Evolutionary conservation across 2,888 invertebrate species (phyloP).

Genomic region (Mermis nigrescens): DNA sequence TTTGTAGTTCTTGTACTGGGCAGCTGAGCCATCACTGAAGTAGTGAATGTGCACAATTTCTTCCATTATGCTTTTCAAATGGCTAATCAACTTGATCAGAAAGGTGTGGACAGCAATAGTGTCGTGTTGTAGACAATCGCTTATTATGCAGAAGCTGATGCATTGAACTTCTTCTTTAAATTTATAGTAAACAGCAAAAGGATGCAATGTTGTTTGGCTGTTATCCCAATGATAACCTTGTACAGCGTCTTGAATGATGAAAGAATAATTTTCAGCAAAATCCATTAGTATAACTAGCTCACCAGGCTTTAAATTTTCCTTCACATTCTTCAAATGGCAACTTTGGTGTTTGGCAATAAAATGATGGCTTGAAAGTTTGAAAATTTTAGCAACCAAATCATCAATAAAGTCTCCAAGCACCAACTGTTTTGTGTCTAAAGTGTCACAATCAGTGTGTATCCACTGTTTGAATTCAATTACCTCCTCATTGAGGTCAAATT

Average conservation of each 20-base stretch:
- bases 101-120: neutral
- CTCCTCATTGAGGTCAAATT: neutral
- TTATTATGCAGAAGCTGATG: neutral
- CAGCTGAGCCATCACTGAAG: conserved; percentile 3
- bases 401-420: neutral
- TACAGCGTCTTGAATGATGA: neutral
- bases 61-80: neutral
- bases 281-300: neutral
- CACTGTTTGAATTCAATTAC: neutral
- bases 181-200: neutral
- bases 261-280: neutral
- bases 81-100: neutral
- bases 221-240: neutral
- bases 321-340: neutral
- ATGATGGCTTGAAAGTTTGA: too few species aligned
- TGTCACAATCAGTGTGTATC: neutral
- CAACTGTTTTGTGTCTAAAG: neutral
- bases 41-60: neutral
- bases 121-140: neutral
- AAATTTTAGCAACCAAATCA: neutral
- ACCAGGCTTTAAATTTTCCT: neutral
- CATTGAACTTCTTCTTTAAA: neutral
- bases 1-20: neutral
- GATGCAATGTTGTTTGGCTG: neutral
- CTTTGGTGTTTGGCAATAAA: neutral